Conservation (phyloP, 2,888 invertebrate species). For the Torymus tubicola region DNA sequence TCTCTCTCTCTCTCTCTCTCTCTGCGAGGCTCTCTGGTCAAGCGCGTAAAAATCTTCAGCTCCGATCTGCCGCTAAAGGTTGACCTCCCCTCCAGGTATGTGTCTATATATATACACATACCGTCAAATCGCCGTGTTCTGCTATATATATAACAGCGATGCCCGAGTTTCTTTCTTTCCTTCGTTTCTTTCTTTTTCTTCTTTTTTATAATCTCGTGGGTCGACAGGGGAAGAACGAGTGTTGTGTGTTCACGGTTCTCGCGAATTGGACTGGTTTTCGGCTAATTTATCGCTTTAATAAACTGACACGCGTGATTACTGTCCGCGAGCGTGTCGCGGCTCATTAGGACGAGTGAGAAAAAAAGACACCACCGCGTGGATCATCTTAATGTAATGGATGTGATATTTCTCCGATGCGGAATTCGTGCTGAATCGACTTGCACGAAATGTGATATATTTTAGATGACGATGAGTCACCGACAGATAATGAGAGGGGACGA, state of each 20-base stretch:
- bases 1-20: neutral
- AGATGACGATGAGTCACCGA: no score
- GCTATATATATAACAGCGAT: no score
- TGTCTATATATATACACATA: neutral
- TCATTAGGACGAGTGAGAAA: conserved; percentile 35
- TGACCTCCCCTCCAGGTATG: no score
- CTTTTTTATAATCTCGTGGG: no score
- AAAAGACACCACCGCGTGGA: neutral
- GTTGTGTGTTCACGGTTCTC: neutral
- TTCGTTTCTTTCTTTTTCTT: no score
- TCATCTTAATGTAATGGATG: neutral
- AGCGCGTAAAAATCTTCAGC: conserved; percentile 7
- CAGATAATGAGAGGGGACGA: no score
- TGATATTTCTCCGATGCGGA: neutral
- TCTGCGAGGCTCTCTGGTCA: conserved; percentile 16
- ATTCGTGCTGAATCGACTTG: no score
- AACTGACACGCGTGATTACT: conserved; percentile 49
- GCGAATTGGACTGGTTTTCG: conserved; percentile 25
- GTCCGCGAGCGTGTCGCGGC: conserved; percentile 39
- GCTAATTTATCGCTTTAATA: conserved; percentile 55
- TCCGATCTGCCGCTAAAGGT: neutral
- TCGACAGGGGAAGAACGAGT: conserved; percentile 7
- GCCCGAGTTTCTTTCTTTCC: no score
- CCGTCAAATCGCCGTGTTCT: no score
- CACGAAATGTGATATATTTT: no score